These are phyloP conservation scores for Drosophila malerkotliana DNA, from an alignment of 1,140 invertebrate species.

Conservation along the genomic window DNA sequence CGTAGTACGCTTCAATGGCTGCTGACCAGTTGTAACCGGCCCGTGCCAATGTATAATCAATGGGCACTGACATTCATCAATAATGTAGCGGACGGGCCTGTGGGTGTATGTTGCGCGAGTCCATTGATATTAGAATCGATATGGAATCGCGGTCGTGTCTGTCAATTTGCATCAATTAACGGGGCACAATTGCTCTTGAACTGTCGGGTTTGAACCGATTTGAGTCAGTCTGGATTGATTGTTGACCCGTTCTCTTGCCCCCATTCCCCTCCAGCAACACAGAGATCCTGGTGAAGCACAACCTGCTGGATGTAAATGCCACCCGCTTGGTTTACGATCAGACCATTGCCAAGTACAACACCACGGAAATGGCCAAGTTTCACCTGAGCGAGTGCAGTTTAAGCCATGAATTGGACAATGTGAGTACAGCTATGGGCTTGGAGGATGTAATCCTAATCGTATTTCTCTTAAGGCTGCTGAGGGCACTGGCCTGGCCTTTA, in stretches of 20 bases:
- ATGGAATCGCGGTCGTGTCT: constrained; percentile 58
- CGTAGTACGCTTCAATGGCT: constrained; percentile 52
- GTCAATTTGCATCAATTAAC: constrained; percentile 80
- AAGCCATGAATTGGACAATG: constrained; percentile 89
- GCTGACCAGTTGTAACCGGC: constrained; percentile 64
- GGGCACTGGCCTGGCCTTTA: constrained; percentile 96
- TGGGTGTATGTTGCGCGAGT: constrained; percentile 26
- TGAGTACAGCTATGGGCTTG: constrained; percentile 80
- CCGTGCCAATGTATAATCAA: neutral
- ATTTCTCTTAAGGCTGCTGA: constrained; percentile 91
- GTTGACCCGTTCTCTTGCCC: neutral
- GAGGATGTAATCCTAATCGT: neutral
- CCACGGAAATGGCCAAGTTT: constrained; percentile 82
- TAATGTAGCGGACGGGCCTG: constrained; percentile 21
- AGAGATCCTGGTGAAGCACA: constrained; percentile 85
- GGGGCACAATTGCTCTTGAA: constrained; percentile 54
- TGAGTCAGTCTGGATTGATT: constrained; percentile 31
- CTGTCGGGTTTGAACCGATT: constrained; percentile 47
- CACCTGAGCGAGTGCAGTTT: constrained; percentile 88
- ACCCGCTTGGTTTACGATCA: constrained; percentile 85
- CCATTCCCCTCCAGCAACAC: constrained; percentile 85
- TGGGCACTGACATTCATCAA: constrained; percentile 11
- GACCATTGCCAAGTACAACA: constrained; percentile 84
- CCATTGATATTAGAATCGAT: constrained; percentile 75
- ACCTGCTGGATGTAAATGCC: constrained; percentile 85